Base-by-base conservation (phyloP, 2,797 vertebrate species). In the Enteromius argenteus region DNA sequence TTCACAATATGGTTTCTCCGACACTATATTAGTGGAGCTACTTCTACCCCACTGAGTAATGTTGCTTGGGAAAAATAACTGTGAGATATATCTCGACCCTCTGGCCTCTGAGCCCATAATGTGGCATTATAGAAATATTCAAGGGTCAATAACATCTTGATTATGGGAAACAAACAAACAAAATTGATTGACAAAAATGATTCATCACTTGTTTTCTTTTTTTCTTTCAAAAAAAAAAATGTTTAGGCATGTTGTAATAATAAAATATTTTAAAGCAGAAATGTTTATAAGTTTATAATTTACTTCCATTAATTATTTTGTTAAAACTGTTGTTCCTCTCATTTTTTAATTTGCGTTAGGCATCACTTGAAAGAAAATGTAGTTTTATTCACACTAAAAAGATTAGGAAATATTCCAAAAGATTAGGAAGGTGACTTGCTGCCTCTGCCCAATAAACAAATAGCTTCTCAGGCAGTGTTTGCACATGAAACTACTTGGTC, bases 1-100 rank as follows among this genome's bases (percentile, higher is more conserved):
- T 87, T 90, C 95, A 95, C 97, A 99, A 97, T 97, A 97, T 96
- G 97, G 95, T 95, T 90, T 73, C 92, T 88, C 90, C 95, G 94
- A 96, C 96, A 95, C 92, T 95, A 87, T 92, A 96, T 96, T 95
- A 93, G 93, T 92, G 93, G 93, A 67, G 11, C 11, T 67, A 94
- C 87, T 91, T 89, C 94, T 93, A 95, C 89, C 94, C 95, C 90
- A 87, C 80, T 1, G 89, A 86, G 88, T 23, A 32, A 30, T 76
- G 74, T 56, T 85, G 87, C 90, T 86, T 53, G 44, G 58, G 56
- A 72, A 76, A 71, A 83, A 69, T 67, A 66, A 14, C 74, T 71
- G 44, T 64, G 67, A 64, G 44, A 27, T n/a, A 64, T 81, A 84
- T 23, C 73, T 78, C 14, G 15, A 69, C 37, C 42, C 81, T 78